phyloP scores from a whole-genome alignment of 2,113 vertebrate species.

The Erythrocercus mccallii region DNA sequence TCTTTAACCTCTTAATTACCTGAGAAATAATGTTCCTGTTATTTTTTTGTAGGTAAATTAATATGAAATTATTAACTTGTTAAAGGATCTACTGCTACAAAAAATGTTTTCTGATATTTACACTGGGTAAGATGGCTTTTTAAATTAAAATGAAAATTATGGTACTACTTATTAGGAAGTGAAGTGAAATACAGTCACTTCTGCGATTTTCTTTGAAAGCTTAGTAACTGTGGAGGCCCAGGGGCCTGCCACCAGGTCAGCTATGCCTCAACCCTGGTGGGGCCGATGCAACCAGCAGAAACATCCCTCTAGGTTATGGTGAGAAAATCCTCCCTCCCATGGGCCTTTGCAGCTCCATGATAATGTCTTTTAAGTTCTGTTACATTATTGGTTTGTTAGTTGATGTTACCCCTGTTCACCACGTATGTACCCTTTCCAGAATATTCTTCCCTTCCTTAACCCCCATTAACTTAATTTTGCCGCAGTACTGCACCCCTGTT shows the following conservation, averaged over 20 bases:
- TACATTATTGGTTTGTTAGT: background rate
- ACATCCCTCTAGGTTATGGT: background rate
- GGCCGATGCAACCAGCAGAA: background rate
- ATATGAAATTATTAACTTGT: constrained; percentile 38
- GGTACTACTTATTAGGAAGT: background rate
- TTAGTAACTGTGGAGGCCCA: background rate
- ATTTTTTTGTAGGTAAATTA: background rate
- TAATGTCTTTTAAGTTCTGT: background rate
- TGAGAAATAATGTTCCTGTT: background rate
- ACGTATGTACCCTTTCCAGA: background rate
- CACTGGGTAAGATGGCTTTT: background rate
- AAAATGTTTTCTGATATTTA: constrained; percentile 20
- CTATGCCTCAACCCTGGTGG: background rate
- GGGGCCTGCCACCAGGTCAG: background rate
- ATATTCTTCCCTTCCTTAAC: background rate
- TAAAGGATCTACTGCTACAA: background rate
- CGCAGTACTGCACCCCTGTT: background rate
- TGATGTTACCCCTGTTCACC: background rate
- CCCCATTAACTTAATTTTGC: background rate
- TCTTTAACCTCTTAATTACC: constrained; percentile 33
- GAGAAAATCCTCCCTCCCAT: background rate
- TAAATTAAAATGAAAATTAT: constrained; percentile 24
- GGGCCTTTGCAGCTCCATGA: background rate
- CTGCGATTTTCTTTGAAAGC: background rate
- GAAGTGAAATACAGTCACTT: background rate